These are phyloP conservation scores for Ferrisia virgata DNA, from an alignment of 2,888 invertebrate genomes.

Conservation along the genomic window DNA sequence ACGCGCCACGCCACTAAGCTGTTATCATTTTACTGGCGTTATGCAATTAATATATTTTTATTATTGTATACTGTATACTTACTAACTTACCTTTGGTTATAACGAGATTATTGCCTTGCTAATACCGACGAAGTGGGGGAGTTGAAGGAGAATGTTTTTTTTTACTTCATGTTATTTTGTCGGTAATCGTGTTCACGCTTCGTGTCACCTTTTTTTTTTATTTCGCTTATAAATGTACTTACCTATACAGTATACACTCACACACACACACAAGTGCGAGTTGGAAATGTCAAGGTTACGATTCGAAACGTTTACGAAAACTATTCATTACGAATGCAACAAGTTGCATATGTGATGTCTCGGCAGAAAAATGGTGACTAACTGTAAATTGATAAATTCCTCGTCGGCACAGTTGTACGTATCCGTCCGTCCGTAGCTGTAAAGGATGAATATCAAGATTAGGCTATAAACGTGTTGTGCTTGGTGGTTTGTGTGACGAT, in stretches of 20 bases:
- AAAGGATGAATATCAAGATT: no score
- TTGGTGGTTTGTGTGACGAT: no score
- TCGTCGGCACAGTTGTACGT: background rate
- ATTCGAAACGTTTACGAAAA: background rate
- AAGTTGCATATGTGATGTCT: background rate
- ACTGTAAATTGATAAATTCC: background rate
- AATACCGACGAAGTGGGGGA: background rate
- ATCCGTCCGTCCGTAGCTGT: no score
- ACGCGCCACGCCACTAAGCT: no score
- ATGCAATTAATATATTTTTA: background rate
- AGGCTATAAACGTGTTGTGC: no score
- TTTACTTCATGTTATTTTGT: background rate
- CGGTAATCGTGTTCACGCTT: conserved; percentile 14
- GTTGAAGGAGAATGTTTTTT: background rate
- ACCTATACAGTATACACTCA: no score
- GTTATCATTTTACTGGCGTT: conserved; percentile 12
- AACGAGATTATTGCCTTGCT: background rate
- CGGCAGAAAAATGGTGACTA: background rate
- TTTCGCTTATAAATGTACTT: background rate
- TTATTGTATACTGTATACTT: no score
- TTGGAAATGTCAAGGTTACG: background rate
- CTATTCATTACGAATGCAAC: background rate
- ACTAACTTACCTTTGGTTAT: background rate
- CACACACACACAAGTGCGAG: no score
- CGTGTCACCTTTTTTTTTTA: background rate